A percentile compares a stretch with the other conserved stretches of the same genome.
Conservation (phyloP, 2,113 vertebrate genomes). For the Vireo altiloquus region DNA sequence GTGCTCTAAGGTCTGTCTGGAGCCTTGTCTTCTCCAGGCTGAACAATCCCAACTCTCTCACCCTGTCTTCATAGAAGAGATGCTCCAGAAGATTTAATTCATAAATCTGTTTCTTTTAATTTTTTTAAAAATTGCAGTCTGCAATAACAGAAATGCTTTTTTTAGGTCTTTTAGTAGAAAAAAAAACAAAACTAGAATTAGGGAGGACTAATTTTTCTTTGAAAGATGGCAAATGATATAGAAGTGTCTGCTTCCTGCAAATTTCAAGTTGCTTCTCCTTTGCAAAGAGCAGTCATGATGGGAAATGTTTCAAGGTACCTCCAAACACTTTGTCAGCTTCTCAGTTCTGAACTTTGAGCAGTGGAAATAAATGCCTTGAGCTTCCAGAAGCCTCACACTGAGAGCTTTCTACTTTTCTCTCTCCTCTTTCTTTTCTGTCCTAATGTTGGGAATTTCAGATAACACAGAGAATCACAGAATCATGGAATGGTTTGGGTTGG, state of each 20-base stretch:
- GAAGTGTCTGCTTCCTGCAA: background rate
- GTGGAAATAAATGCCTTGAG: background rate
- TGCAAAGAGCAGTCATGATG: background rate
- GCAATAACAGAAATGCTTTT: background rate
- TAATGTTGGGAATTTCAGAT: background rate
- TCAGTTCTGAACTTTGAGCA: background rate
- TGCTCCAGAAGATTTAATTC: background rate
- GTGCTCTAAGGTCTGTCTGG: background rate
- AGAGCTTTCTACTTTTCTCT: background rate
- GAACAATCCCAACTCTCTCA: background rate
- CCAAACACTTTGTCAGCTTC: background rate
- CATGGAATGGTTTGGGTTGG: background rate
- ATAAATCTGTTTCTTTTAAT: background rate
- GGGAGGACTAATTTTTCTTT: background rate
- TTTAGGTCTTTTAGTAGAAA: background rate
- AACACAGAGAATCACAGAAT: background rate
- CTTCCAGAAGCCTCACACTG: background rate
- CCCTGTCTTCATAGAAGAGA: background rate
- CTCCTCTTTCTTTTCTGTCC: background rate
- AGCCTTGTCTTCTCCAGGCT: background rate
- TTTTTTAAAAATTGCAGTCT: background rate
- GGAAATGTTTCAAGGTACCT: background rate
- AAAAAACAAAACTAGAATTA: background rate
- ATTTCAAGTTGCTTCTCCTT: background rate
- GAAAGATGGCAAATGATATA: background rate